Base-by-base conservation (phyloP, 37 sponge, comb jelly and placozoan genomes). In the Aplysina aerophoba region DNA sequence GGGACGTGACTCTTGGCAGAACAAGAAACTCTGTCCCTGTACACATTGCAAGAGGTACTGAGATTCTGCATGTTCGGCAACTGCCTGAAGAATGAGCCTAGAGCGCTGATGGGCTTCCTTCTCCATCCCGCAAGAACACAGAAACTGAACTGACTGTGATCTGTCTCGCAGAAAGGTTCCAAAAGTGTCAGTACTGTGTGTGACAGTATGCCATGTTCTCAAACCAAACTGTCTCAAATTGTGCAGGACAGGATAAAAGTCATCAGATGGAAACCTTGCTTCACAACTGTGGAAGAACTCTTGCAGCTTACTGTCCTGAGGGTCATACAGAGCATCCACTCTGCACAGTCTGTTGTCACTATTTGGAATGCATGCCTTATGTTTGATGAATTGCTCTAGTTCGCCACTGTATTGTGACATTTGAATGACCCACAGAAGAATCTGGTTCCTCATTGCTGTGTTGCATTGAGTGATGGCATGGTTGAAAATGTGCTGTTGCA, bases 391-490 rank as follows among this genome's bases (percentile, higher is more conserved):
- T 2, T 50, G 22, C 15, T 75, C 78, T n/a, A 75, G 50, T 16
- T 50, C 78, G 13, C 54, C 25, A 25, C 11, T 25, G 1, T 21
- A 12, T 12, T 40, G 78, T 40, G 78, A 44, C 44, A 40, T 75
- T 64, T 62, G 6, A 16, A 91, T 28, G 17, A 91, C 39, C 88
- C 88, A 91, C 58, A 62, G 30, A 12, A 87, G 13, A 31, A 91
- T 27, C 5, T 67, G 22, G 34, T 91, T 82, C 37, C 85, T 81
- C 59, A 64, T 72, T 19, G 30, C 27, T 41, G 53, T 36, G 22
- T 75, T 40, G 3, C 54, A 50, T 44, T 44, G 50, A 1, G 54
- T 36, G 41, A 25, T 25, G 22, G 78, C 78, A 75, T 53, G 54
- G 15, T 75, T 17, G 25, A 88, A 55, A 1, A 91, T 28, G 19